phyloP scores from a whole-genome alignment of 2,888 invertebrate species.

The Chrysotoxum bicinctum region DNA sequence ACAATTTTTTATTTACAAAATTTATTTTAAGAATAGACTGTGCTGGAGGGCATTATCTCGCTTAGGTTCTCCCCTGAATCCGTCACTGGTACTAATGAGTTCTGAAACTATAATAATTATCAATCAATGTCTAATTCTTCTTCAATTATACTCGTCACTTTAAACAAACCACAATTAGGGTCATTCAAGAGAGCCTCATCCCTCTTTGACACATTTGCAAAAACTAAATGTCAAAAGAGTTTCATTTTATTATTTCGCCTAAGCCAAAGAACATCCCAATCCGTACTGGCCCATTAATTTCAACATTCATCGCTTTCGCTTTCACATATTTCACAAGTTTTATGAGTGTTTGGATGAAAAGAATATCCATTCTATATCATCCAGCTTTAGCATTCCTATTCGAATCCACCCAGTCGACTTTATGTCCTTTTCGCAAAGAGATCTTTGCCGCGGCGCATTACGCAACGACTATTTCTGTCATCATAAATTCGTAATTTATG shows the following conservation, averaged over 20 bases:
- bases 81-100: no score
- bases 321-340: slow-evolving; percentile 66
- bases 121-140: slow-evolving; percentile 33
- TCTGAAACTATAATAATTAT: background rate
- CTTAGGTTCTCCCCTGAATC: no score
- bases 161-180: slow-evolving; percentile 35
- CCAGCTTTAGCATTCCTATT: background rate
- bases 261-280: slow-evolving; percentile 46
- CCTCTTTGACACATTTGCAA: background rate
- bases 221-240: slow-evolving; percentile 9
- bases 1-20: no score
- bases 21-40: no score
- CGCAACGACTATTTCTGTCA: slow-evolving; percentile 78
- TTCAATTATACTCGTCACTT: background rate
- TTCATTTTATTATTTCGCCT: background rate
- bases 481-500: slow-evolving; percentile 82
- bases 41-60: no score
- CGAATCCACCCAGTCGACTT: background rate
- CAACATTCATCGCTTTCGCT: slow-evolving; percentile 58
- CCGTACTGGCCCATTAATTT: slow-evolving; percentile 69
- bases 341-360: slow-evolving; percentile 45
- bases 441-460: slow-evolving; percentile 63
- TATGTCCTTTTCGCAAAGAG: slow-evolving; percentile 30
- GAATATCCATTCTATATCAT: slow-evolving; percentile 18
- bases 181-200: background rate